phyloP scores from a whole-genome alignment of 2,797 vertebrate genomes.

The Coregonus sp. region DNA sequence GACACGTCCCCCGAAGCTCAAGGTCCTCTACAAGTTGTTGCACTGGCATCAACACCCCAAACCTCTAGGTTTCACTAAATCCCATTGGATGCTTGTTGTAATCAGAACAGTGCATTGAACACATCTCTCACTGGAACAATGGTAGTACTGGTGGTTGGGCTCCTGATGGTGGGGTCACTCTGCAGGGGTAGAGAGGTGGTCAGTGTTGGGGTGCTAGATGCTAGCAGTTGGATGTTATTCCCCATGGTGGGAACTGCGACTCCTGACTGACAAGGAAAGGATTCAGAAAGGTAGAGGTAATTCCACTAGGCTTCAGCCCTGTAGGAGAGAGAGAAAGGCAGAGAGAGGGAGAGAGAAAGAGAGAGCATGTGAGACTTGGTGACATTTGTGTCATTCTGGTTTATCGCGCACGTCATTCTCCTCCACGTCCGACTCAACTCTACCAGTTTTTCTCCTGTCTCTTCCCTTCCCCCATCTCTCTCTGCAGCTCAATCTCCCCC shows the following conservation, averaged over 20 bases:
- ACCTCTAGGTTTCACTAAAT: not conserved
- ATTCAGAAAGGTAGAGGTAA: not conserved
- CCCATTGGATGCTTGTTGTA: not conserved
- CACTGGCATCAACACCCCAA: not conserved
- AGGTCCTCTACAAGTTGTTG: not conserved
- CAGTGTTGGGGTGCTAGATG: not conserved
- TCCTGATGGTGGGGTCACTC: not conserved
- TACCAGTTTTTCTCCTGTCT: conserved; percentile 67
- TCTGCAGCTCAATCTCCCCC: not conserved
- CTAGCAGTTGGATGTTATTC: not conserved
- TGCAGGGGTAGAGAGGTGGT: not conserved
- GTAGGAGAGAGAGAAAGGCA: not conserved
- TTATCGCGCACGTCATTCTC: conserved; percentile 71
- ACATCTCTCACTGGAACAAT: not conserved
- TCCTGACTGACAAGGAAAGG: not conserved
- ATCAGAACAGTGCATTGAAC: not conserved
- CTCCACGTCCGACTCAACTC: conserved; percentile 59
- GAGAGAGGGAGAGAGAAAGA: conserved; percentile 30
- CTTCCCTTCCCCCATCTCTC: conserved; percentile 9
- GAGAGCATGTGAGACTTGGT: conserved; percentile 68
- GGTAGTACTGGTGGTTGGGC: not conserved
- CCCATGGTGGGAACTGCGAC: not conserved
- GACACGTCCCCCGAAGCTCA: not conserved
- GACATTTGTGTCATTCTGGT: conserved; percentile 75
- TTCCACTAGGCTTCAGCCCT: not conserved